A percentile compares a stretch with the other conserved stretches of the same genome.
These are phyloP conservation scores for Oppia nitens DNA, from an alignment of 1,140 invertebrate genomes.

Conservation along the genomic window DNA sequence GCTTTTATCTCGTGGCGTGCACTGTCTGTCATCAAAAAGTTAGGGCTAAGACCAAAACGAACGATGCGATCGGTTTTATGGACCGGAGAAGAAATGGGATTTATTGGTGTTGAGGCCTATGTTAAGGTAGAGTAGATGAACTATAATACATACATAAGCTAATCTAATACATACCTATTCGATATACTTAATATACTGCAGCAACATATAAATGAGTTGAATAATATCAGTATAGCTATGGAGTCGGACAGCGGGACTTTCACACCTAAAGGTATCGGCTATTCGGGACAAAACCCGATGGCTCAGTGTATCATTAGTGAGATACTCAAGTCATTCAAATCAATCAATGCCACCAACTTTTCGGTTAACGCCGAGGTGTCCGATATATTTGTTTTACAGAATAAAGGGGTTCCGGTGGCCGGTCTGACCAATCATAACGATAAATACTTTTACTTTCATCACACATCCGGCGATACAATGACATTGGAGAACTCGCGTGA, in stretches of 20 bases:
- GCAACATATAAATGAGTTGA: conserved; percentile 39
- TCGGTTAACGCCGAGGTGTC: conserved; percentile 34
- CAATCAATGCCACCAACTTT: conserved; percentile 36
- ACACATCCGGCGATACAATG: conserved; percentile 58
- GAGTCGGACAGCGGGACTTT: conserved; percentile 72
- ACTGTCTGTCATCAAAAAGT: conserved; percentile 44
- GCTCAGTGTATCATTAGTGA: conserved; percentile 17
- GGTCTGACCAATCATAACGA: conserved; percentile 47
- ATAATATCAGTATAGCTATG: conserved; percentile 50
- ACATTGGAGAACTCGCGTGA: conserved; percentile 43
- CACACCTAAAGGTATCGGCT: conserved; percentile 43
- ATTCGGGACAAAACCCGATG: conserved; percentile 33
- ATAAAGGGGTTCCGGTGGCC: conserved; percentile 45
- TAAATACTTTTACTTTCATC: conserved; percentile 66
- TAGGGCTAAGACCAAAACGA: conserved; percentile 47
- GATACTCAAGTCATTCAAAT: conserved; percentile 19
- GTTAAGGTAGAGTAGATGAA: no score
- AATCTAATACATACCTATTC: not conserved
- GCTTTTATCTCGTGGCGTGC: no score
- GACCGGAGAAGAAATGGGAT: conserved; percentile 62
- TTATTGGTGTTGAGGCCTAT: conserved; percentile 45
- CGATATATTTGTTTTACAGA: conserved; percentile 44
- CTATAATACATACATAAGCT: no score
- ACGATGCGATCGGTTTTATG: conserved; percentile 58
- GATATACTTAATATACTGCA: not conserved